These are phyloP conservation scores for Cyphomyrus plagiostoma DNA, from an alignment of 2,113 vertebrate species.

Conservation along the genomic window DNA sequence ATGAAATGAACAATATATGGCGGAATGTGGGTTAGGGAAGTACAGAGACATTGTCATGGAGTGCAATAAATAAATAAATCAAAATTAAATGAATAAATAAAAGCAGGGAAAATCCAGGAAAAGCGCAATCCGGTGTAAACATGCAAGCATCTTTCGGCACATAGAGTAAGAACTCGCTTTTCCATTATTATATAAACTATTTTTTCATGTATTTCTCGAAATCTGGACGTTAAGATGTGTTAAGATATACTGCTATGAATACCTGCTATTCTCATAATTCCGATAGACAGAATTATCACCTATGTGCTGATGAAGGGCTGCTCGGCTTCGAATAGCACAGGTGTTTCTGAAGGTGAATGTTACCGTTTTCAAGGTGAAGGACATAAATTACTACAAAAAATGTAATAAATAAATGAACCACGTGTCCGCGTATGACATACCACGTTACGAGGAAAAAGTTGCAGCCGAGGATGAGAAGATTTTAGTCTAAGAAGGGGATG, in stretches of 20 bases:
- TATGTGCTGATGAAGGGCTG: background rate
- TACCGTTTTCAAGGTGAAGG: background rate
- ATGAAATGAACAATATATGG: background rate
- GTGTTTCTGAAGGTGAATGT: background rate
- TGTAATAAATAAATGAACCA: conserved; percentile 12
- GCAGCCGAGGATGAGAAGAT: background rate
- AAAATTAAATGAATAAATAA: background rate
- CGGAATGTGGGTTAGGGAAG: background rate
- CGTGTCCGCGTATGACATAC: conserved; percentile 34
- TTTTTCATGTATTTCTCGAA: background rate
- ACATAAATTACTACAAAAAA: background rate
- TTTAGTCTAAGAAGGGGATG: background rate
- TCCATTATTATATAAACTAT: background rate
- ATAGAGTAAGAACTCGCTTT: background rate
- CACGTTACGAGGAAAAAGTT: conserved; percentile 36
- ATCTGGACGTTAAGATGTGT: background rate
- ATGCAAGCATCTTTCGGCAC: background rate
- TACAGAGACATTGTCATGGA: background rate
- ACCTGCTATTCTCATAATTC: background rate
- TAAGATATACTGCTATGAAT: background rate
- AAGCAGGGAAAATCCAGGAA: background rate
- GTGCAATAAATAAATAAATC: background rate
- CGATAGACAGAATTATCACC: background rate
- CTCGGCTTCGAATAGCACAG: background rate
- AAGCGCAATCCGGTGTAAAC: background rate